Percentiles rank a stretch among this genome's conserved stretches.
Evolutionary conservation across 2,888 invertebrate species (phyloP).

Genomic region (Cephus rjabovi): DNA sequence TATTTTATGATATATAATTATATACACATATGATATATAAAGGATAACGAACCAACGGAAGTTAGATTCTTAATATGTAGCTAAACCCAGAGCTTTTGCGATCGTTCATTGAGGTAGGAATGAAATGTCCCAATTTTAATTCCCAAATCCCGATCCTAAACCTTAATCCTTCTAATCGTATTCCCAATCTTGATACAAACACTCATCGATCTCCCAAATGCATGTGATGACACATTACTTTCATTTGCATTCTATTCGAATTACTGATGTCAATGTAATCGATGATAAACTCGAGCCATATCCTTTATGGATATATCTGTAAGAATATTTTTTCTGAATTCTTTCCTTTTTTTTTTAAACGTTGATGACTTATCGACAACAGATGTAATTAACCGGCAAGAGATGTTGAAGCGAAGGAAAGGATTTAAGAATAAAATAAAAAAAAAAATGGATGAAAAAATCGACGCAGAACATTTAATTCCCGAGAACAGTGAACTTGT

Average conservation of each 20-base stretch:
- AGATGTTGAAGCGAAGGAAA: not conserved
- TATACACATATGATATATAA: not conserved
- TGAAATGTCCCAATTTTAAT: not conserved
- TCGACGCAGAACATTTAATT: not conserved
- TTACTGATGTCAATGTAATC: not conserved
- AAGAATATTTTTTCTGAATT: not conserved
- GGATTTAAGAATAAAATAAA: conserved; percentile 5
- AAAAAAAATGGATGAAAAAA: not conserved
- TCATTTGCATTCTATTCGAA: not conserved
- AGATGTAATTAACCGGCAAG: conserved; percentile 1
- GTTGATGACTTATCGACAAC: conserved; percentile 14
- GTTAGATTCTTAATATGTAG: not conserved
- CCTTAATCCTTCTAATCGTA: not conserved
- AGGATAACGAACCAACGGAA: not conserved
- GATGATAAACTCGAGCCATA: not conserved
- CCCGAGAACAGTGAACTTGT: conserved; percentile 11
- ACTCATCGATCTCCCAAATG: not conserved
- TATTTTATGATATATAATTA: not conserved
- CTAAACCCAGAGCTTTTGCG: not conserved
- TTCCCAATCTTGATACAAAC: not conserved
- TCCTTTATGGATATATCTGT: not conserved
- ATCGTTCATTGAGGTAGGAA: not conserved
- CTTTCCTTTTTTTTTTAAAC: conserved; percentile 7
- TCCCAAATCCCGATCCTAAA: not conserved
- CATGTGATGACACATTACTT: not conserved